phyloP scores from a whole-genome alignment of 2,888 invertebrate genomes.

The Onthophagus sagittarius region DNA sequence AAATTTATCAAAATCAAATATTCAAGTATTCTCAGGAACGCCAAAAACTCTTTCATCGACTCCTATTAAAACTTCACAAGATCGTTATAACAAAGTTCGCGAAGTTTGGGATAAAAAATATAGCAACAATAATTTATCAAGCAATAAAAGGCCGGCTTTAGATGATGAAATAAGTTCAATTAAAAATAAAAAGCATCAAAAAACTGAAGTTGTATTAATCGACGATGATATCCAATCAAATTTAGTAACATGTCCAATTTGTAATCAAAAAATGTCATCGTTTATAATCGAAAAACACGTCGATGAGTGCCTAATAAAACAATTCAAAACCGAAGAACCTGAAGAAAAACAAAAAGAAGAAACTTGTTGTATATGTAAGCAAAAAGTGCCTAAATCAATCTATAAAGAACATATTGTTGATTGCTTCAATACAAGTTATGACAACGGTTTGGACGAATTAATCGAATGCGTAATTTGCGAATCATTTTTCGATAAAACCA shows the following conservation, averaged over 20 bases:
- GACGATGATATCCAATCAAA: constrained; percentile 20
- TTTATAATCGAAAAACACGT: constrained; percentile 27
- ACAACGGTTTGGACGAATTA: constrained; percentile 31
- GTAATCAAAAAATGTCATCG: constrained; percentile 30
- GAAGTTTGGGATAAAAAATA: constrained; percentile 48
- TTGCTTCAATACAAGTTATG: constrained; percentile 11
- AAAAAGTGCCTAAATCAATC: constrained; percentile 38
- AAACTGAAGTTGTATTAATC: constrained; percentile 26
- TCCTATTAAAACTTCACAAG: not conserved
- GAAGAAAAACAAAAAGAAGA: constrained; percentile 22
- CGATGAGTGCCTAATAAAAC: constrained; percentile 26
- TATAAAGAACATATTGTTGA: constrained; percentile 38
- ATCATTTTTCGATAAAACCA: constrained; percentile 38
- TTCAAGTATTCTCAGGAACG: constrained; percentile 26
- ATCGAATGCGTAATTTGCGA: constrained; percentile 53
- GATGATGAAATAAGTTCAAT: constrained; percentile 15
- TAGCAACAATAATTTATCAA: constrained; percentile 16
- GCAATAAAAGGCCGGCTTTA: constrained; percentile 19
- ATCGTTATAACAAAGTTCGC: constrained; percentile 34
- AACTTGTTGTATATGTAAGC: constrained; percentile 52
- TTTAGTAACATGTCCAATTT: constrained; percentile 45
- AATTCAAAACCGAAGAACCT: not conserved
- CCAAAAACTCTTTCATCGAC: constrained; percentile 24
- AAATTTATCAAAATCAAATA: constrained; percentile 1
- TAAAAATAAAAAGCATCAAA: constrained; percentile 18